phyloP scores from a whole-genome alignment of 2,113 vertebrate genomes.

The Albula goreensis region DNA sequence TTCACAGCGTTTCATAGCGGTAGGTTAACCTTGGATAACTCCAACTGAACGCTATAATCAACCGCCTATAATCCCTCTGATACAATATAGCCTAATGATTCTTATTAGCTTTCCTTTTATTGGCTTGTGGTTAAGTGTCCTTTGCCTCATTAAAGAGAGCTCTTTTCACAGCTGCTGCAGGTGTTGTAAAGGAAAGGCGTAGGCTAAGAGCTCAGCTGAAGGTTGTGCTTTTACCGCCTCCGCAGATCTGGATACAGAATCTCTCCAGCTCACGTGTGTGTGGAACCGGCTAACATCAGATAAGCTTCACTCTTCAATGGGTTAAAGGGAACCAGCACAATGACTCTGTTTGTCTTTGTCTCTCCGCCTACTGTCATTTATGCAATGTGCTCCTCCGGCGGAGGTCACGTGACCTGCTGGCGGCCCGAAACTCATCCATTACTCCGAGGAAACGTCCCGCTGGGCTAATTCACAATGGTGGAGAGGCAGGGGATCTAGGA shows the following conservation, averaged over 20 bases:
- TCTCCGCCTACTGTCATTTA: not conserved
- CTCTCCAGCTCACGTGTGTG: not conserved
- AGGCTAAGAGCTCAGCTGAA: constrained; percentile 28
- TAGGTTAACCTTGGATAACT: constrained; percentile 83
- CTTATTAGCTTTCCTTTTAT: constrained; percentile 55
- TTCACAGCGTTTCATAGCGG: constrained; percentile 76
- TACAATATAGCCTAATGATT: constrained; percentile 59
- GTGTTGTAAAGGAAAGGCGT: constrained; percentile 50
- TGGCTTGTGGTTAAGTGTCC: constrained; percentile 41
- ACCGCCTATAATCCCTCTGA: constrained; percentile 63
- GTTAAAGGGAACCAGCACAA: not conserved
- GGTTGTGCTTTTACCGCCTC: not conserved
- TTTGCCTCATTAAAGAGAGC: constrained; percentile 25
- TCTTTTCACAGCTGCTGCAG: constrained; percentile 41
- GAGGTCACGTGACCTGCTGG: not conserved
- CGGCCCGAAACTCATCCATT: not conserved
- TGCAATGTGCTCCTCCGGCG: not conserved
- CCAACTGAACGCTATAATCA: constrained; percentile 83
- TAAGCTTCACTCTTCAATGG: not conserved
- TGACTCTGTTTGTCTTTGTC: not conserved
- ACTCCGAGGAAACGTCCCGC: not conserved
- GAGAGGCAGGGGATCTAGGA: not conserved
- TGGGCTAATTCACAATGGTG: not conserved
- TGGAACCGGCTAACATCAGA: not conserved
- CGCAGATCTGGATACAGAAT: not conserved